Evolutionary conservation across 2,888 invertebrate species (phyloP), one percentile per base, ranked within the genome.

Genomic region (Cataglyphis rosenhaueri): DNA sequence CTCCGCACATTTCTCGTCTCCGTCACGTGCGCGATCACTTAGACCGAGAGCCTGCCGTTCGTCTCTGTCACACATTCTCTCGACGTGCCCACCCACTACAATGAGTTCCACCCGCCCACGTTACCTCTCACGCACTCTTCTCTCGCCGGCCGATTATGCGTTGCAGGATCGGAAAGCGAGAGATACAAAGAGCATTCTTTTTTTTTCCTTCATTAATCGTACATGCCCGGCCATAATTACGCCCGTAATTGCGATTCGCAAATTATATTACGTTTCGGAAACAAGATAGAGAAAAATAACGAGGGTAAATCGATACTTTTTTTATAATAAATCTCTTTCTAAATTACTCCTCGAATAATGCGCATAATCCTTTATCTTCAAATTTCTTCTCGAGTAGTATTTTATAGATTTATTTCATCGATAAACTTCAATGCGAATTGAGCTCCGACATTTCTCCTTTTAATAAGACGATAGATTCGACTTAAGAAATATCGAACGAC

Each of bases 31-130:
- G 64, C 64, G 64, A 52, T 59, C 61, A 32, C 73, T 55, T 21
- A 44, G 44, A 85, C 81, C 85, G 83, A 52, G 52, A 52, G 81
- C 82, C 65, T 79, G 81, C 75, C 61, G 66, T 74, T 83, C 81
- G 62, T 84, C 90, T 85, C 84, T 84, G 84, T 84, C 75, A 76
- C 83, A 81, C 86, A 84, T 74, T 83, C 84, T 73, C 85, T 73
- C 85, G 86, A 74, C 82, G 86, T 85, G 88, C 87, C 91, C 91
- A 91, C 92, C 92, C 92, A 92, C 91, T 86, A 87, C 88, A 90
- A 90, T 90, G 91, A 89, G 90, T 92, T 90, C 88, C 92, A 92
- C 91, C 91, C 92, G 92, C 92, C 92, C 92, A 92, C 92, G 90
- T 90, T 89, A 87, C 88, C 89, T 90, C 89, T 90, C 89, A 88